Conservation (phyloP, 2,888 invertebrate species). For the Rhamphomyia laevipes region DNA sequence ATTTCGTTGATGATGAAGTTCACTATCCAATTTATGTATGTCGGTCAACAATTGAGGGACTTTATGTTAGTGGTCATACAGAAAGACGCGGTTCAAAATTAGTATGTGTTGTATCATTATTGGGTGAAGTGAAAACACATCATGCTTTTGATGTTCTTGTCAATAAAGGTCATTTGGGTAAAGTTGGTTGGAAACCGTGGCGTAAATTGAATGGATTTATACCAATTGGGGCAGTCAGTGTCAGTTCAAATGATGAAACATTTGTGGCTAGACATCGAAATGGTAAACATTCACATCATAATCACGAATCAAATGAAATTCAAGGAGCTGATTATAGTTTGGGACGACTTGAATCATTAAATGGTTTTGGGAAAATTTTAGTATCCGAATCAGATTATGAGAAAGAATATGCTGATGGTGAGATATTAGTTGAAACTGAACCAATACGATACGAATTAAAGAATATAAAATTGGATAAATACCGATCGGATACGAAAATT, state of each 20-base stretch:
- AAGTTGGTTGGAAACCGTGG: conserved; percentile 68
- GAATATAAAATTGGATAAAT: conserved; percentile 47
- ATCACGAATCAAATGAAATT: conserved; percentile 16
- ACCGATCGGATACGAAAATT: conserved; percentile 42
- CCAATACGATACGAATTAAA: conserved; percentile 65
- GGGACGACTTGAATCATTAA: conserved; percentile 57
- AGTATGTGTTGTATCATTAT: conserved; percentile 52
- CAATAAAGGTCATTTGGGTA: conserved; percentile 64
- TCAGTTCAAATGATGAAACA: conserved; percentile 34
- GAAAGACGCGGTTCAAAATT: conserved; percentile 41
- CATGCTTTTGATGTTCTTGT: conserved; percentile 59
- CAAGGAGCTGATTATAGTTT: conserved; percentile 40
- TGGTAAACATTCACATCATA: conserved; percentile 14
- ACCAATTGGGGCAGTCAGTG: conserved; percentile 51
- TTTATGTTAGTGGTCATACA: conserved; percentile 56
- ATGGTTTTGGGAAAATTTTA: conserved; percentile 54
- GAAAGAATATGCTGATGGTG: conserved; percentile 49
- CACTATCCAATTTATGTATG: conserved; percentile 55
- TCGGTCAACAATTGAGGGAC: conserved; percentile 56
- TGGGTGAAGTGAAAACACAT: conserved; percentile 45
- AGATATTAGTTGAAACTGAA: conserved; percentile 69
- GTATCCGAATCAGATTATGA: conserved; percentile 52
- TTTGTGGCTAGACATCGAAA: conserved; percentile 40
- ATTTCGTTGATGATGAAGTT: conserved; percentile 32
- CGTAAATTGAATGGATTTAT: conserved; percentile 49